Percentiles rank a stretch among this genome's conserved stretches.
Conservation (phyloP, 2,888 invertebrate species). For the Epistrophe grossulariae region DNA sequence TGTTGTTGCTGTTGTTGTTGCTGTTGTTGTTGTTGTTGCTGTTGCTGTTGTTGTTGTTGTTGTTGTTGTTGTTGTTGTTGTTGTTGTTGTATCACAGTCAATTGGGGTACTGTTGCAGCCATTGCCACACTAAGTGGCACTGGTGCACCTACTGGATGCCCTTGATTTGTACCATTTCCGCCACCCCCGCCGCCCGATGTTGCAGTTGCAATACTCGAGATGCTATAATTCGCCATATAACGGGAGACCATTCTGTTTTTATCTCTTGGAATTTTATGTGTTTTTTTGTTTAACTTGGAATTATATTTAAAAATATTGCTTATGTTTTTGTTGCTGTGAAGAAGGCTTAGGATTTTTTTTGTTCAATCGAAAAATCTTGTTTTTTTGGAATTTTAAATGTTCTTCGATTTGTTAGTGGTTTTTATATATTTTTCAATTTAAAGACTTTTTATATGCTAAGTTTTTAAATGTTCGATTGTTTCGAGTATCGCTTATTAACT, state of each 20-base stretch:
- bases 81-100: conserved; percentile 74
- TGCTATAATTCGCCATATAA: conserved; percentile 65
- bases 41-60: conserved; percentile 62
- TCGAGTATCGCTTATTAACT: conserved; percentile 5
- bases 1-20: conserved; percentile 62
- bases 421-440: conserved; percentile 9
- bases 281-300: conserved; percentile 40
- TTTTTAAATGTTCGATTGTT: conserved; percentile 27
- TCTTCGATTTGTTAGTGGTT: conserved; percentile 1
- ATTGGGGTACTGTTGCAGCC: conserved; percentile 70
- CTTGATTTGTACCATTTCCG: conserved; percentile 72
- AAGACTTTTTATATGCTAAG: conserved; percentile 27
- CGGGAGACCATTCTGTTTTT: conserved; percentile 63
- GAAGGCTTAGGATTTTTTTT: conserved; percentile 39
- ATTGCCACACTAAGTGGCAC: conserved; percentile 65
- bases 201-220: conserved; percentile 56
- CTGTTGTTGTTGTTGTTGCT: conserved; percentile 38
- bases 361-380: not conserved
- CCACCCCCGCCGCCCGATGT: conserved; percentile 43
- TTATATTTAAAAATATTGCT: conserved; percentile 70
- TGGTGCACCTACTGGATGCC: conserved; percentile 66
- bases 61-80: conserved; percentile 66
- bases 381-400: not conserved
- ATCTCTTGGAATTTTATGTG: conserved; percentile 45
- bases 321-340: conserved; percentile 24